Evolutionary conservation across 1,140 invertebrate genomes (phyloP), one percentile per base, ranked within the genome.

Genomic region (Drosophila auraria): DNA sequence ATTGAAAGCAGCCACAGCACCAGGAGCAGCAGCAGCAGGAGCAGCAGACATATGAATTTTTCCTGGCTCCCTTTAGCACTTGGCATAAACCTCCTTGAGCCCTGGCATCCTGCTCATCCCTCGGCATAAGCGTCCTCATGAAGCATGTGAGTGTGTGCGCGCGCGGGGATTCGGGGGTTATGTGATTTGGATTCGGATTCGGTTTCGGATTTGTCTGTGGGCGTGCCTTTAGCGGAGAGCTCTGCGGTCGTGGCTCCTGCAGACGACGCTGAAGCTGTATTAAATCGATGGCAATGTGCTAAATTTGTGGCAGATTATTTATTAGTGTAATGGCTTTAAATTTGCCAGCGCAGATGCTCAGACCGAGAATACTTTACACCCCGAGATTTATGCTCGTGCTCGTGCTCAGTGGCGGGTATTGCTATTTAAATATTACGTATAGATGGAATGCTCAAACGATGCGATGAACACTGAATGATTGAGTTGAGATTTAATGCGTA

Each of bases 221-320:
- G 75, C 76, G 75, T 78, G 81, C 77, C 76, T 61, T 50, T 47
- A 53, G 70, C 68, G 53, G 8, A 79, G 23, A 70, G 58, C 40
- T 78, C 58, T 78, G 59, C 30, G 56, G 72, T 68, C 38, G 51
- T 69, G 47, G 78, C 53, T 62, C 47, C 59, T 64, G 71, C 50
- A 25, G 20, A 59, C 50, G 59, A 51, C 36, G 69, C 47, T 58
- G 66, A 58, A 59, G 60, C 82, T 58, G 71, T 54, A 89, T 78
- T 87, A 83, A 89, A 89, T 87, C 81, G 84, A 89, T 89, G 77
- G 80, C 77, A 80, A 81, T 78, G 73, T 84, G 78, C 69, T 72
- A 79, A 84, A 84, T 89, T 69, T 87, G 78, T 84, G 84, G 81
- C 84, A 80, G 82, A 89, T 81, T 89, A 90, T 90, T 79, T 90